Evolutionary conservation across 2,888 invertebrate genomes (phyloP).

Genomic region (Drosophila cognata): DNA sequence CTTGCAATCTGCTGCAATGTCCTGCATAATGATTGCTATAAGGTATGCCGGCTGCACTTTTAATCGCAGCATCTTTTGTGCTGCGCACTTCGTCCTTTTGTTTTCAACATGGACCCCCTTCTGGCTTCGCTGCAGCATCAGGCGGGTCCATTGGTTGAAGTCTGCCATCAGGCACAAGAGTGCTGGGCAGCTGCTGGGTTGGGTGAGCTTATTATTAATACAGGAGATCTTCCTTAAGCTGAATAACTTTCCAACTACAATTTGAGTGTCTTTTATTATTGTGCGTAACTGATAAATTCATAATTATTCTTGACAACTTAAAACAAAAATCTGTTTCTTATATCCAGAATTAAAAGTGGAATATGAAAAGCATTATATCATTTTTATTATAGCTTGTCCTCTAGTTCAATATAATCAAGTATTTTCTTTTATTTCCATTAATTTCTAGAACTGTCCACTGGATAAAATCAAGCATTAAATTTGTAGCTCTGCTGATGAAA

Average conservation of each 20-base stretch:
- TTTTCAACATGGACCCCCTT: constrained; percentile 58
- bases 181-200: constrained; percentile 86
- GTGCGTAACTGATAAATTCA: background rate
- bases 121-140: constrained; percentile 89
- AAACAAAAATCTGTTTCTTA: background rate
- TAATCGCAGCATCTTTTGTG: constrained; percentile 19
- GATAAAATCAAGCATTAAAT: background rate
- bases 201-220: background rate
- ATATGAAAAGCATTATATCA: background rate
- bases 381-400: too few species aligned
- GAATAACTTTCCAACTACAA: background rate
- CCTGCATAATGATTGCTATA: constrained; percentile 89
- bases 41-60: constrained; percentile 75
- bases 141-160: constrained; percentile 93
- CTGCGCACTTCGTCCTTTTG: constrained; percentile 17
- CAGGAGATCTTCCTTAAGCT: background rate
- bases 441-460: fast-evolving
- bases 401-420: background rate
- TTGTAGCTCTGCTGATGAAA: background rate
- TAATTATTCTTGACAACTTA: background rate
- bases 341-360: background rate
- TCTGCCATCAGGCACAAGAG: constrained; percentile 91
- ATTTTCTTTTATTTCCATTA: background rate
- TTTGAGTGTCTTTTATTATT: background rate
- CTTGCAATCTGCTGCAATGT: constrained; percentile 88